Percentiles rank a stretch among this genome's conserved stretches.
phyloP scores from a whole-genome alignment of 2,888 invertebrate species.

The Argynnis bischoffii region DNA sequence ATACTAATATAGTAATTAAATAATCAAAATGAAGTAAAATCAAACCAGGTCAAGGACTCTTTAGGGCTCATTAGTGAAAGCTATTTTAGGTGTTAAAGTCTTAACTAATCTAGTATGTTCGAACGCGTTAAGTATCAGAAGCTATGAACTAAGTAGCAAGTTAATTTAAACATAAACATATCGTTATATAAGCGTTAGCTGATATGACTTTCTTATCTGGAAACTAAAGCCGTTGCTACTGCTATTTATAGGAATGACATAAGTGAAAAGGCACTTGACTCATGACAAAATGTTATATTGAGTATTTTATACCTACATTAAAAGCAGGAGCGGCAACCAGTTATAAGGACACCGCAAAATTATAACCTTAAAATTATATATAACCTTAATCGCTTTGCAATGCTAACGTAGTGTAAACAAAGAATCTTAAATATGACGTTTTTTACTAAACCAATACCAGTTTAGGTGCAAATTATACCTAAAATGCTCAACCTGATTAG shows the following conservation, averaged over 20 bases:
- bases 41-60: conserved; percentile 1
- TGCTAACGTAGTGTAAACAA: no score
- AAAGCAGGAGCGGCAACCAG: conserved; percentile 15
- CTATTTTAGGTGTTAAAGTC: not conserved
- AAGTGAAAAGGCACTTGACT: conserved; percentile 34
- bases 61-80: conserved; percentile 7
- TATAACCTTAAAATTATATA: conserved; percentile 13
- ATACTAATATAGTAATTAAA: conserved; percentile 24
- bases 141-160: conserved; percentile 33
- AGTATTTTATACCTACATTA: conserved; percentile 15
- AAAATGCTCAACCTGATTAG: not conserved
- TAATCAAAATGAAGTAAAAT: conserved; percentile 6
- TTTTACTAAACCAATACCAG: not conserved
- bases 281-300: conserved; percentile 22
- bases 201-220: conserved; percentile 39
- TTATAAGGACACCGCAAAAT: conserved; percentile 1
- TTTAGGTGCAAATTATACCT: not conserved
- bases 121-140: not conserved
- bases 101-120: not conserved
- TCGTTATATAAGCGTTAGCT: conserved; percentile 30
- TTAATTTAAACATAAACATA: conserved; percentile 33
- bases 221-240: conserved; percentile 27
- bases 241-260: conserved; percentile 43
- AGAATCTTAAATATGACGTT: not conserved
- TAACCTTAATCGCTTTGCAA: no score